Evolutionary conservation across 2,113 vertebrate species (phyloP).

Genomic region (Psittacula cyanocephala): DNA sequence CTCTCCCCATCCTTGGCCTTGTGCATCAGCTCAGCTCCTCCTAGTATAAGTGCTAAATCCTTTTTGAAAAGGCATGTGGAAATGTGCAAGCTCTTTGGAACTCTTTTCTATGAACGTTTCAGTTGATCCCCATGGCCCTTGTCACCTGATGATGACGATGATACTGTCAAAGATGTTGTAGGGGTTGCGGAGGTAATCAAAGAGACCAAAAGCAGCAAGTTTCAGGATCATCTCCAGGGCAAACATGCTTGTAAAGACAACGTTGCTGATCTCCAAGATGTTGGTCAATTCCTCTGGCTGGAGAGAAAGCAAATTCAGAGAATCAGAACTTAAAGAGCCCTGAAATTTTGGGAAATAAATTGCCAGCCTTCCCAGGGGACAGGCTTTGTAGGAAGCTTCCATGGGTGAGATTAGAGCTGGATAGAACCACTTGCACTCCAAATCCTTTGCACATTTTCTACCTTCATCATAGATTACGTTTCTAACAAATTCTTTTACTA

Average conservation of each 20-base stretch:
- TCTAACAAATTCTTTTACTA: neutral
- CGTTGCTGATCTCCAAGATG: constrained; percentile 96
- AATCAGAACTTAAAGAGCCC: neutral
- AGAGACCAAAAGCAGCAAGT: constrained; percentile 91
- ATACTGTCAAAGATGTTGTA: constrained; percentile 97
- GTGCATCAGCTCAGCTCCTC: neutral
- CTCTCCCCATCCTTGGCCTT: neutral
- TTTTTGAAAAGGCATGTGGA: neutral
- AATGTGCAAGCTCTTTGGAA: neutral
- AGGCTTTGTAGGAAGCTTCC: neutral
- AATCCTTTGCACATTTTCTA: neutral
- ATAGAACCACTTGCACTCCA: neutral
- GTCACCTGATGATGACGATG: constrained; percentile 97
- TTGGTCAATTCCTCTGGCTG: constrained; percentile 97
- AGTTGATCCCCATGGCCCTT: neutral
- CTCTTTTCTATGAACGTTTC: neutral
- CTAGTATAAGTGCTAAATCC: neutral
- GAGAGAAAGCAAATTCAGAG: constrained; percentile 14
- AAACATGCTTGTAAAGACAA: constrained; percentile 99
- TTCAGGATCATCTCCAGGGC: constrained; percentile 98
- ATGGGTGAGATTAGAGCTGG: neutral
- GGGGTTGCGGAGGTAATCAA: constrained; percentile 92
- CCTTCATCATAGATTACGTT: neutral
- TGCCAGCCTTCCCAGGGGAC: neutral
- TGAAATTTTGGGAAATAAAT: neutral